Percentiles rank a stretch among this genome's conserved stretches.
Conservation (phyloP, 2,113 vertebrate species). For the Crotalus tigris region DNA sequence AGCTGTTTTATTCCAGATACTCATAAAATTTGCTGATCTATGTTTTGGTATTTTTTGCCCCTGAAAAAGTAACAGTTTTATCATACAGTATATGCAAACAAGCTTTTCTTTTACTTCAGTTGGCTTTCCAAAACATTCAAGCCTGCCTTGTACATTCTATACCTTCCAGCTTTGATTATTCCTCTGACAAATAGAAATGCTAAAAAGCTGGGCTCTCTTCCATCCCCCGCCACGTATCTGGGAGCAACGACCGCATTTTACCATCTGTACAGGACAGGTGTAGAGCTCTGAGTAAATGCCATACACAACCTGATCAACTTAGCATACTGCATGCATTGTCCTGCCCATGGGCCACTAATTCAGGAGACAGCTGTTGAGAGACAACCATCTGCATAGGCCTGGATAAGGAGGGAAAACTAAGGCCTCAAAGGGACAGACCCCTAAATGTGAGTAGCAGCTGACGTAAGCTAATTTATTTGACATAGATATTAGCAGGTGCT, state of each 20-base stretch:
- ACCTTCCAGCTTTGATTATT: fast-evolving
- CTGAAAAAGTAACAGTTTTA: neutral
- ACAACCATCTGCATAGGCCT: constrained; percentile 58
- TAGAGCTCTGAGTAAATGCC: constrained; percentile 9
- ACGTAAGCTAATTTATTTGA: constrained; percentile 70
- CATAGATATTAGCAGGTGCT: constrained; percentile 75
- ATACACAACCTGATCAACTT: constrained; percentile 51
- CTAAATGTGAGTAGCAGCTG: constrained; percentile 43
- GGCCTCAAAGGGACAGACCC: neutral
- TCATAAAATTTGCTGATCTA: neutral
- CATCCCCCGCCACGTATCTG: neutral
- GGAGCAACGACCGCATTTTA: constrained; percentile 1
- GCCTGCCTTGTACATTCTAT: neutral
- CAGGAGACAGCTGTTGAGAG: constrained; percentile 48
- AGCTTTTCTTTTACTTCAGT: neutral
- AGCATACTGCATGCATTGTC: constrained; percentile 63
- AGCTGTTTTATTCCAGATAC: neutral
- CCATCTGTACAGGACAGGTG: constrained; percentile 69
- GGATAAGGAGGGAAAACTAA: neutral
- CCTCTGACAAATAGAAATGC: fast-evolving
- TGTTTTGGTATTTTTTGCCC: neutral
- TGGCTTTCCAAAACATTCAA: neutral
- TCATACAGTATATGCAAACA: neutral
- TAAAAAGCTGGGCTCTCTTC: fast-evolving
- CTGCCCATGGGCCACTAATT: constrained; percentile 41